Evolutionary conservation across 2,113 vertebrate genomes (phyloP).

Genomic region (Rynchops niger): DNA sequence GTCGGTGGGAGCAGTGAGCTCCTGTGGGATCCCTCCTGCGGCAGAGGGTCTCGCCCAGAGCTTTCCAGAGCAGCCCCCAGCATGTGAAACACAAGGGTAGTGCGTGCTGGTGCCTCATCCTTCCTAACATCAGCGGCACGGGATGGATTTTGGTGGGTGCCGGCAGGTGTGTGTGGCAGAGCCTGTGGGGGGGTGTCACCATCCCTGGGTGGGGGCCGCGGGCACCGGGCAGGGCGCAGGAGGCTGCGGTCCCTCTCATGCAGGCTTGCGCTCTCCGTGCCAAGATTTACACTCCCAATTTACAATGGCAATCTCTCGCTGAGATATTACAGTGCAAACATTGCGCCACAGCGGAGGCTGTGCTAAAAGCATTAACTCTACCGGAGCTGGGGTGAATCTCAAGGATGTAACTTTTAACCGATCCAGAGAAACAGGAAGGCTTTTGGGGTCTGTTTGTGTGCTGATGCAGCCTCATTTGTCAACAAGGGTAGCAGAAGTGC

Average conservation of each 20-base stretch:
- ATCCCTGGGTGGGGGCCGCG: neutral
- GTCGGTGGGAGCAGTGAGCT: neutral
- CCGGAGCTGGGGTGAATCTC: neutral
- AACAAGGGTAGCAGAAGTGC: neutral
- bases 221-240: rapidly evolving
- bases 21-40: neutral
- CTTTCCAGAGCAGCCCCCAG: neutral
- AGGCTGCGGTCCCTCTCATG: neutral
- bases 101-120: rapidly evolving
- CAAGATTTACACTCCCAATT: neutral
- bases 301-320: neutral
- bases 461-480: neutral
- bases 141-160: neutral
- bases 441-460: neutral
- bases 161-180: neutral
- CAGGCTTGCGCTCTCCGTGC: neutral
- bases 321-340: neutral
- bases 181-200: neutral
- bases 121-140: neutral
- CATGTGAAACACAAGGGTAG: neutral
- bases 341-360: neutral
- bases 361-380: neutral
- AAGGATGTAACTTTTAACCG: neutral
- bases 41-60: neutral
- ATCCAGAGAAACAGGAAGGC: neutral